These are phyloP conservation scores for Odontocolon sp. DNA, from an alignment of 2,888 invertebrate genomes.

Conservation along the genomic window DNA sequence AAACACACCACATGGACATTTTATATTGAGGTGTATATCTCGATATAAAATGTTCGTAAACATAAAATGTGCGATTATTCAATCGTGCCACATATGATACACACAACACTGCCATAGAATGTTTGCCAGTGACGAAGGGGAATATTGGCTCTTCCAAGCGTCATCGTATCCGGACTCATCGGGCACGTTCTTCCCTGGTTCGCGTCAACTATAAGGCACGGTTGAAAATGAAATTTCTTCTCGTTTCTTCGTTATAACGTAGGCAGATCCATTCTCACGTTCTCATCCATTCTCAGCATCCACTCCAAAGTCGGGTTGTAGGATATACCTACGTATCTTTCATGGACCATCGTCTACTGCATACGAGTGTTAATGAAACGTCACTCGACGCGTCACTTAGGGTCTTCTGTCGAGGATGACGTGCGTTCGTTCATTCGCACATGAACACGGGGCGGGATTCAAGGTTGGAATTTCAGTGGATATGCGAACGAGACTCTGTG, in stretches of 20 bases:
- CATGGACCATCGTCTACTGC: slow-evolving; percentile 30
- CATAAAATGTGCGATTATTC: no score
- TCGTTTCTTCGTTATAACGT: slow-evolving; percentile 57
- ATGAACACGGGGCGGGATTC: slow-evolving; percentile 50
- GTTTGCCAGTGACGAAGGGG: slow-evolving; percentile 38
- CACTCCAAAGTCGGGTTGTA: slow-evolving; percentile 19
- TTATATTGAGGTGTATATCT: neutral
- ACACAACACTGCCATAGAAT: no score
- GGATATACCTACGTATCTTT: slow-evolving; percentile 7
- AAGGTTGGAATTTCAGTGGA: slow-evolving; percentile 49
- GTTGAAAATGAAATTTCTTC: slow-evolving; percentile 46
- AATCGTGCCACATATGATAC: no score
- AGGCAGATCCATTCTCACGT: slow-evolving; percentile 16
- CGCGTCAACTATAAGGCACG: slow-evolving; percentile 44
- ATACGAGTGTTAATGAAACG: slow-evolving; percentile 73
- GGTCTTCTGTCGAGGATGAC: slow-evolving; percentile 63
- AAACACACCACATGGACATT: neutral
- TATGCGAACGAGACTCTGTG: slow-evolving; percentile 20
- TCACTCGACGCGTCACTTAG: slow-evolving; percentile 74
- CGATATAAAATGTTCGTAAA: slow-evolving; percentile 20
- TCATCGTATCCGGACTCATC: slow-evolving; percentile 46
- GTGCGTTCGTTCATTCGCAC: slow-evolving; percentile 41
- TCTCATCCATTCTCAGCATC: slow-evolving; percentile 22
- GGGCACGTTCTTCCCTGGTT: slow-evolving; percentile 54
- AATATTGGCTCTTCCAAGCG: slow-evolving; percentile 48